Evolutionary conservation across 2,113 vertebrate species (phyloP).

Genomic region (Furnarius figulus): DNA sequence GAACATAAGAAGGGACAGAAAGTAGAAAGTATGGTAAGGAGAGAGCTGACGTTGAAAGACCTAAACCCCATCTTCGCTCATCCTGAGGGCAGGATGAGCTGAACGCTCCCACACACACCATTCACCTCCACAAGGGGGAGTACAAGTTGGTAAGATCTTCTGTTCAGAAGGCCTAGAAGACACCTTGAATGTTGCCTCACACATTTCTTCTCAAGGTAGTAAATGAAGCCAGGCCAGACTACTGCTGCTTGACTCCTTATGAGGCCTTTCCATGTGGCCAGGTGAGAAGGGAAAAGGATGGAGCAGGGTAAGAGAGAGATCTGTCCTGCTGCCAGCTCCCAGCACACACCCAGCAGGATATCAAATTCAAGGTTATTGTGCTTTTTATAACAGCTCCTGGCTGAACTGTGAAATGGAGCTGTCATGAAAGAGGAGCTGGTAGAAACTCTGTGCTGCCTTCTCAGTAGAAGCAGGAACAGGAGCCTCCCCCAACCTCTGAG

Average conservation of each 20-base stretch:
- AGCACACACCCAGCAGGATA: slow-evolving; percentile 26
- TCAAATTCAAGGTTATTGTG: slow-evolving; percentile 61
- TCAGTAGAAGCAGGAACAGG: not conserved
- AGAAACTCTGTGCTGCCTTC: slow-evolving; percentile 3
- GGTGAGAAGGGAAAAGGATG: slow-evolving; percentile 1
- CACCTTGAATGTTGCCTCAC: not conserved
- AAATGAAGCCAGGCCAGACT: not conserved
- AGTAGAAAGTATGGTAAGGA: not conserved
- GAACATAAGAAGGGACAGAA: not conserved
- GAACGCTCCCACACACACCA: not conserved
- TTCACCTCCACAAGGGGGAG: not conserved
- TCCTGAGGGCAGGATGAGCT: not conserved
- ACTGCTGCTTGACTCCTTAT: not conserved
- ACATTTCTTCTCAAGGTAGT: not conserved
- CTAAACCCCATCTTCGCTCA: not conserved
- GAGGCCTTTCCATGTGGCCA: not conserved
- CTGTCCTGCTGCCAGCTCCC: slow-evolving; percentile 9
- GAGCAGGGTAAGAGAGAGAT: not conserved
- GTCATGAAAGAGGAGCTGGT: slow-evolving; percentile 34
- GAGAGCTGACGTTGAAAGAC: not conserved
- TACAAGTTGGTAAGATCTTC: not conserved
- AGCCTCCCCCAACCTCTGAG: not conserved
- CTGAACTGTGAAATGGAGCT: slow-evolving; percentile 45
- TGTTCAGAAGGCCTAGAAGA: not conserved
- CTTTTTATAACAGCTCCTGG: slow-evolving; percentile 53